Percentiles rank a stretch among this genome's conserved stretches.
phyloP scores from a whole-genome alignment of 2,797 vertebrate species.

The Etheostoma perlongum region DNA sequence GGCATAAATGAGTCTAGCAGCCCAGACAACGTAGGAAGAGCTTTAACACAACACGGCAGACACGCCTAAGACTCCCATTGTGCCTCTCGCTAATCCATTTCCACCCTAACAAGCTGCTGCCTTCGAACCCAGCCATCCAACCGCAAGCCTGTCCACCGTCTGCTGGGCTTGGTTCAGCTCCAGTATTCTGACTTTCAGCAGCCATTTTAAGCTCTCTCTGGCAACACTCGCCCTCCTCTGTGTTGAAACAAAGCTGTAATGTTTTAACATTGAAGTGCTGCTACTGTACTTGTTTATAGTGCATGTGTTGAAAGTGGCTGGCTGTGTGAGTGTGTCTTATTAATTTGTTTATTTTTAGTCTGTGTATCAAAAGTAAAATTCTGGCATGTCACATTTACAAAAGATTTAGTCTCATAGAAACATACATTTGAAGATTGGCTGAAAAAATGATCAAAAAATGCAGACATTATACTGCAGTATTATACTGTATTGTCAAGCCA shows the following conservation, averaged over 20 bases:
- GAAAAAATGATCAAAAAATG: neutral
- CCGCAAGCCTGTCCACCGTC: conserved; percentile 75
- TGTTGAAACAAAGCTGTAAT: conserved; percentile 63
- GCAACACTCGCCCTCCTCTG: conserved; percentile 55
- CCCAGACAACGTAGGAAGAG: conserved; percentile 75
- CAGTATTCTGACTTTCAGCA: conserved; percentile 75
- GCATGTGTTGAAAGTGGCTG: conserved; percentile 12
- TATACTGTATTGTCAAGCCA: conserved; percentile 1
- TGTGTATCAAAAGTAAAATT: neutral
- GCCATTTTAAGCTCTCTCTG: conserved; percentile 81
- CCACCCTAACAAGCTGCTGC: conserved; percentile 84
- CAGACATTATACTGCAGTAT: neutral
- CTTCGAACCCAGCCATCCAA: conserved; percentile 78
- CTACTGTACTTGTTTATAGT: conserved; percentile 50
- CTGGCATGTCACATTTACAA: conserved; percentile 6
- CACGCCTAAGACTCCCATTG: conserved; percentile 83
- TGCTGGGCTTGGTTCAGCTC: conserved; percentile 79
- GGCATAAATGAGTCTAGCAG: conserved; percentile 82
- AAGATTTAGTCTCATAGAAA: conserved; percentile 17
- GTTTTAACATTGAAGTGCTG: conserved; percentile 46
- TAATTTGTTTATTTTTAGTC: conserved; percentile 17
- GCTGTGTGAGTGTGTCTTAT: conserved; percentile 3
- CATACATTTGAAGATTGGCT: neutral
- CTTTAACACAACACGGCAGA: conserved; percentile 80
- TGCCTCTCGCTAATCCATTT: conserved; percentile 82